Conservation (phyloP, 2,888 invertebrate genomes). For the Homarus gammarus region DNA sequence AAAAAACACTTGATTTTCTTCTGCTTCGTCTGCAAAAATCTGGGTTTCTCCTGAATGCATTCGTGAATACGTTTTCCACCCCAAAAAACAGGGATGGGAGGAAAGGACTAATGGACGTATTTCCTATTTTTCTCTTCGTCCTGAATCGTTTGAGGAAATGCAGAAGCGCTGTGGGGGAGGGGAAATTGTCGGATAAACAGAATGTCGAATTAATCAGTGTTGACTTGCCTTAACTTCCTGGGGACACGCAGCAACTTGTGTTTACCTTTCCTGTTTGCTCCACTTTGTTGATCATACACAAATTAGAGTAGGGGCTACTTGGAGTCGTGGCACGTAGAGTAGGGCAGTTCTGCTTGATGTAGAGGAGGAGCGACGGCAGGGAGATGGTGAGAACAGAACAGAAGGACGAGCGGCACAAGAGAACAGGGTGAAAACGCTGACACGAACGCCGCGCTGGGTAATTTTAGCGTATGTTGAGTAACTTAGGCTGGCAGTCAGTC, state of each 20-base stretch:
- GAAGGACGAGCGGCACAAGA: no score
- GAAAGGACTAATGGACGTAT: constrained; percentile 1
- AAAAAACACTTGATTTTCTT: neutral
- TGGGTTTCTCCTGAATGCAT: constrained; percentile 4
- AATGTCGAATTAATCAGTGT: neutral
- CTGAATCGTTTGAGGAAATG: neutral
- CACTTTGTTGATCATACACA: neutral
- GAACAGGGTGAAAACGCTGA: no score
- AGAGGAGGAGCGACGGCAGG: no score
- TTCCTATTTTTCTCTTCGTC: neutral
- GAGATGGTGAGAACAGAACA: no score
- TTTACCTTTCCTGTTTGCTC: neutral
- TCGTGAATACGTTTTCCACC: neutral
- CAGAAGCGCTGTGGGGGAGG: neutral
- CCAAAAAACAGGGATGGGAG: neutral
- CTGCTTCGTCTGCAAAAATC: neutral
- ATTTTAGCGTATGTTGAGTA: no score
- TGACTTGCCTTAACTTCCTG: neutral
- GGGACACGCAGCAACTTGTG: neutral
- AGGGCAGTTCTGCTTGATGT: no score
- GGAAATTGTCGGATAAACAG: neutral
- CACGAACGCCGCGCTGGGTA: no score
- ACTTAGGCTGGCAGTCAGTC: no score
- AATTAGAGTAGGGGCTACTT: no score
- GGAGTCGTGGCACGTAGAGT: no score